A percentile compares a stretch with the other conserved stretches of the same genome.
These are phyloP conservation scores for Malurus leucopterus DNA, from an alignment of 2,797 vertebrate species.

Conservation along the genomic window DNA sequence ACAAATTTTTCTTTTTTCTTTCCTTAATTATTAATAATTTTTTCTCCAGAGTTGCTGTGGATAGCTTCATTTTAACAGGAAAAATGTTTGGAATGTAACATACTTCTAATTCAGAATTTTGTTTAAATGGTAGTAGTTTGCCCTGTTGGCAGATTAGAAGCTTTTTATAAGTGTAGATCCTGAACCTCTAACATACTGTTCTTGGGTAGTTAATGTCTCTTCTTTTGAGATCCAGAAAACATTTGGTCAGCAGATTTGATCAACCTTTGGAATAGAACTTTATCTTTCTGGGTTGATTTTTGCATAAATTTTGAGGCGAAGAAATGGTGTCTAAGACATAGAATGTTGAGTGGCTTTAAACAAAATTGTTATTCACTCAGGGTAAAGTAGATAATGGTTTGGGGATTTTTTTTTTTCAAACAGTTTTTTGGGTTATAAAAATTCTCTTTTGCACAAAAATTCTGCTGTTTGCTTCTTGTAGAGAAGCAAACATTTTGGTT, in stretches of 20 bases:
- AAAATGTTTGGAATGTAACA: neutral
- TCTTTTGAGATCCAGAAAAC: neutral
- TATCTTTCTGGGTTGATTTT: neutral
- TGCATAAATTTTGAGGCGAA: neutral
- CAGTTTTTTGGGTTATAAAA: neutral
- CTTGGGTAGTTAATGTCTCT: neutral
- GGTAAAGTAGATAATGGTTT: neutral
- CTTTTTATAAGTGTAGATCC: neutral
- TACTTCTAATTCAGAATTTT: neutral
- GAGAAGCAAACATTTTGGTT: neutral
- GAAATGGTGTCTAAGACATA: accelerated
- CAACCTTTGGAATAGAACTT: neutral
- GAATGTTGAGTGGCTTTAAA: neutral
- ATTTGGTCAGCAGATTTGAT: neutral
- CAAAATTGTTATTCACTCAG: neutral
- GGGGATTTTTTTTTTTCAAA: neutral
- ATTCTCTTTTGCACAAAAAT: neutral
- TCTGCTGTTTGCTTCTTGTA: neutral
- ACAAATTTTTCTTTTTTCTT: neutral
- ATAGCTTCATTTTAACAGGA: neutral
- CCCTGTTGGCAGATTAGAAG: neutral
- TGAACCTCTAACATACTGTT: neutral
- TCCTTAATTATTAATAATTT: neutral
- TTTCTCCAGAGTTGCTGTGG: neutral
- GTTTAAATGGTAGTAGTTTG: neutral